Conservation (phyloP, 2,113 vertebrate species). For the Promerops cafer region DNA sequence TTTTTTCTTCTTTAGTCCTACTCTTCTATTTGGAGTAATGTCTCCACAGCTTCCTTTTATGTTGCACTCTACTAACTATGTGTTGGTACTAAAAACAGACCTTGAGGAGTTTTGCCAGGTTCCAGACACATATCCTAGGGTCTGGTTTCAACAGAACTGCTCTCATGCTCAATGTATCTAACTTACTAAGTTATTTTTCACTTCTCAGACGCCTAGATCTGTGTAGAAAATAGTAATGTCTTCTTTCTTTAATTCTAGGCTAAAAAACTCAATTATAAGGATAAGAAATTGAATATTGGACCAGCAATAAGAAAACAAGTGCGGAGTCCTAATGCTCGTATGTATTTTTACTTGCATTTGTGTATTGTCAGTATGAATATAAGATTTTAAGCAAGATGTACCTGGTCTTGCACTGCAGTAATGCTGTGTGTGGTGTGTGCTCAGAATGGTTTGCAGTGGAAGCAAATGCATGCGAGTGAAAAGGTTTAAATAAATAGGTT, state of each 20-base stretch:
- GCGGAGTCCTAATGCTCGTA: conserved; percentile 67
- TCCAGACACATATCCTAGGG: background rate
- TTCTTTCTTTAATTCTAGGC: conserved; percentile 69
- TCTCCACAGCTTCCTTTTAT: background rate
- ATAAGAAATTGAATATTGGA: conserved; percentile 83
- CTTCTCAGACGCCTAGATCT: background rate
- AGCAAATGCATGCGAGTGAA: background rate
- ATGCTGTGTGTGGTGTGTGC: background rate
- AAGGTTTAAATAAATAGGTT: background rate
- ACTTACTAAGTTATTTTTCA: background rate
- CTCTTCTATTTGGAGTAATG: background rate
- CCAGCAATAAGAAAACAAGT: conserved; percentile 82
- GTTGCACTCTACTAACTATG: background rate
- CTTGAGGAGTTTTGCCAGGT: background rate
- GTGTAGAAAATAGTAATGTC: background rate
- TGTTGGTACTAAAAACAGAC: background rate
- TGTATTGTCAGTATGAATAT: background rate
- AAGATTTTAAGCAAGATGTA: background rate
- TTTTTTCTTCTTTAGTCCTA: background rate
- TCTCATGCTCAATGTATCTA: background rate
- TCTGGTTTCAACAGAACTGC: background rate
- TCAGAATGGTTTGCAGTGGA: background rate
- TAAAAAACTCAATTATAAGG: conserved; percentile 77
- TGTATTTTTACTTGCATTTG: conserved; percentile 54
- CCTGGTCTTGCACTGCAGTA: background rate